Conservation (phyloP, 2,888 invertebrate genomes). For the Rhopalosiphum nymphaeae region DNA sequence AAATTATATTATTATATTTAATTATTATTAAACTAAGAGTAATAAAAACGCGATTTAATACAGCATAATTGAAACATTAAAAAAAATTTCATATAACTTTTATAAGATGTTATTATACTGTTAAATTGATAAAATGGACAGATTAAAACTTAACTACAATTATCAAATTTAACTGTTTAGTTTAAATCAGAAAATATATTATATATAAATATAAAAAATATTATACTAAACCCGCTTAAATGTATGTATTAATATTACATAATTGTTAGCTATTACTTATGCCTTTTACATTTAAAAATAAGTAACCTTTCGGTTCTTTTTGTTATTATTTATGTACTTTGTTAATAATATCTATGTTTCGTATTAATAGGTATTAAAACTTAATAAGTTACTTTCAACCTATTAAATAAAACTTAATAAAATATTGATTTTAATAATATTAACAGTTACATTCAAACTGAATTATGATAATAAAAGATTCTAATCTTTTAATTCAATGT, state of each 20-base stretch:
- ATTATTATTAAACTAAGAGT: background rate
- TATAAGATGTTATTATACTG: background rate
- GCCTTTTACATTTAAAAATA: background rate
- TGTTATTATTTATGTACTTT: background rate
- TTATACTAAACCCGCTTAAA: background rate
- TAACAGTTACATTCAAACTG: background rate
- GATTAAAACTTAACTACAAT: background rate
- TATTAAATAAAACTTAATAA: background rate
- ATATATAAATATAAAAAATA: too few species aligned
- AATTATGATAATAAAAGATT: background rate
- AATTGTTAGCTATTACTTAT: background rate
- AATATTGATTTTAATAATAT: background rate
- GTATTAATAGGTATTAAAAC: background rate
- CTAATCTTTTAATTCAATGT: background rate
- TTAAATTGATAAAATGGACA: background rate
- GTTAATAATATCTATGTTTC: background rate
- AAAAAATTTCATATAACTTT: background rate
- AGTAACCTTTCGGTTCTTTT: background rate
- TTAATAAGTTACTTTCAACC: background rate
- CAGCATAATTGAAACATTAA: background rate
- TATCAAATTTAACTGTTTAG: background rate
- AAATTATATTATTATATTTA: background rate
- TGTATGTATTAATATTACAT: background rate
- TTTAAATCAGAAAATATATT: background rate
- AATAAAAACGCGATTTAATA: background rate